Conservation (phyloP, 2,888 invertebrate species). For the Agrotis puta region DNA sequence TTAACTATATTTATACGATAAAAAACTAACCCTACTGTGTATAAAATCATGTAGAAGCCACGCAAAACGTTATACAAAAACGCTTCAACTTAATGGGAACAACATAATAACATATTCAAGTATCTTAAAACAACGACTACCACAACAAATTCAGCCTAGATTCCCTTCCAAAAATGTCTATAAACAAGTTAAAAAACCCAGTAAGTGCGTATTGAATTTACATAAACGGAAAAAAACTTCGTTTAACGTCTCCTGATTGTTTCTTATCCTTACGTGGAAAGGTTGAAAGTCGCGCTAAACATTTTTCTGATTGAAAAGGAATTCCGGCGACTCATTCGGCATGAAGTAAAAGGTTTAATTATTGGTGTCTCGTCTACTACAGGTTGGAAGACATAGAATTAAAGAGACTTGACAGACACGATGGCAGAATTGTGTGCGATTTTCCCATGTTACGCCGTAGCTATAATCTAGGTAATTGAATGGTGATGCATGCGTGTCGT, state of each 20-base stretch:
- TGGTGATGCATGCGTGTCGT: not conserved
- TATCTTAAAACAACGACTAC: conserved; percentile 28
- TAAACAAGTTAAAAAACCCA: conserved; percentile 48
- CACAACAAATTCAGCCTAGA: conserved; percentile 34
- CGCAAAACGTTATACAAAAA: not conserved
- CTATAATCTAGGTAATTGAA: not conserved
- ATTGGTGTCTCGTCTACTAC: conserved; percentile 11
- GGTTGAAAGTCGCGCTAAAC: conserved; percentile 57
- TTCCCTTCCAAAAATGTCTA: conserved; percentile 36
- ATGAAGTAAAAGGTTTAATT: conserved; percentile 19
- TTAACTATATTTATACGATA: not conserved
- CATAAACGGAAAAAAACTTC: conserved; percentile 55
- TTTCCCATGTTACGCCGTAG: not conserved
- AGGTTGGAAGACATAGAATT: not conserved
- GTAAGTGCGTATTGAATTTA: conserved; percentile 58
- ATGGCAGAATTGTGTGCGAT: not conserved
- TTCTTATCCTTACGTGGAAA: conserved; percentile 36
- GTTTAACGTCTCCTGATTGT: conserved; percentile 56
- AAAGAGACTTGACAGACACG: not conserved
- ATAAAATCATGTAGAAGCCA: not conserved
- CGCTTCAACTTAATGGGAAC: conserved; percentile 10
- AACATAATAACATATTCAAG: conserved; percentile 29
- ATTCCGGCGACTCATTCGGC: conserved; percentile 21
- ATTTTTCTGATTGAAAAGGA: conserved; percentile 63
- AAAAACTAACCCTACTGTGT: not conserved